Base-by-base conservation (phyloP, 2,888 invertebrate genomes). In the Sphecodes monilicornis region DNA sequence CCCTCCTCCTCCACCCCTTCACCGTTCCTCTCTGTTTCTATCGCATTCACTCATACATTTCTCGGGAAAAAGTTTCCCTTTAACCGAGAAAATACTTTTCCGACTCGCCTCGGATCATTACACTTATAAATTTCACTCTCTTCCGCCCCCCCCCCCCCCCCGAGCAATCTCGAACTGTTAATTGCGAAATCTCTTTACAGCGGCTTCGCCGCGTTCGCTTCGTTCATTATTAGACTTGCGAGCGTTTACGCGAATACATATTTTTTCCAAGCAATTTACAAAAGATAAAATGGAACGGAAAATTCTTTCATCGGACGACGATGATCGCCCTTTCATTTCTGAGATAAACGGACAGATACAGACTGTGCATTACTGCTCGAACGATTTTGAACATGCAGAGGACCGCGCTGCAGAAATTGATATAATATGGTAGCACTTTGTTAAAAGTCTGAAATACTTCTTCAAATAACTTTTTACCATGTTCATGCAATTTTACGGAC, bases 121-220 rank as follows among this genome's bases (percentile, higher is more conserved):
- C 84, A 88, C 83, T 82, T 86, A 89, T 82, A 88, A 88, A 87
- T 90, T 90, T 87, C 86, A 82, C 76, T 82, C 86, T 76, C 84
- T 76, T 68, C 69, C 82, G 73, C 82, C 10, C 80, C 83, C 76
- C 70, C 69, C 82, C 71, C 82, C 10, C 80, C 83, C 76, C 70
- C 73, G 39, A 64, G 57, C 80, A 60, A 80, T 72, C 76, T 71
- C 82, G 80, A 88, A 88, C 86, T 84, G 80, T 84, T 89, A 89
- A 89, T 88, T 84, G 74, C 22, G 79, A 78, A 86, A 68, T 39
- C 39, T 8, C 39, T 32, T 54, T 72, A n/a, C 41, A 5, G n/a
- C 29, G 18, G 26, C 43, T 10, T 36, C 29, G 16, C 13, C 13
- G 43, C 39, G 29, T n/a, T 54, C 54, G 71, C 46, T 76, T 54